phyloP scores from a whole-genome alignment of 2,888 invertebrate genomes.

The Sepioteuthis lessoniana region DNA sequence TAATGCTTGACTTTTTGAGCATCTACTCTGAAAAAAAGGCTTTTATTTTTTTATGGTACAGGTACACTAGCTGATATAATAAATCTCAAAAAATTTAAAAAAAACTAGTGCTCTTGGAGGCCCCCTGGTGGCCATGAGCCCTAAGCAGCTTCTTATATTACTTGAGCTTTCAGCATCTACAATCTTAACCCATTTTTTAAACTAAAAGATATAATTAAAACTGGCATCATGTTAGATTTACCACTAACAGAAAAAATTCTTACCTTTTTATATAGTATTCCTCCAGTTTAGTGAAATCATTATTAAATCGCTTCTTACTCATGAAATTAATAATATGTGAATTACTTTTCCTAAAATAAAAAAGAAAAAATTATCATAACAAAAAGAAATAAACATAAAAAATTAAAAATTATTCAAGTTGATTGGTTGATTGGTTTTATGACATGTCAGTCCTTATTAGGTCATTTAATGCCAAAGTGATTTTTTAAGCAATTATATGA shows the following conservation, averaged over 20 bases:
- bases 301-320: constrained; percentile 78
- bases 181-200: not conserved
- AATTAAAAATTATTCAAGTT: not conserved
- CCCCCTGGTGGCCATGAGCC: too few relatives aligned
- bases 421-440: too few relatives aligned
- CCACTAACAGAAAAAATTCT: constrained; percentile 50
- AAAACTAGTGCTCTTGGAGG: too few relatives aligned
- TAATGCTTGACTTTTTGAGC: too few relatives aligned
- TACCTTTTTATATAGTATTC: constrained; percentile 81
- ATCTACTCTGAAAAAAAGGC: too few relatives aligned
- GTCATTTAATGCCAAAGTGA: too few relatives aligned
- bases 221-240: not conserved
- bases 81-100: too few relatives aligned
- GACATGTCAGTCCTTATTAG: too few relatives aligned
- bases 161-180: not conserved
- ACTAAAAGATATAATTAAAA: not conserved
- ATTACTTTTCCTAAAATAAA: constrained; percentile 79
- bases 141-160: too few relatives aligned
- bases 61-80: too few relatives aligned
- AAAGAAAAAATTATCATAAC: not conserved
- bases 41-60: too few relatives aligned
- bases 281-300: constrained; percentile 80
- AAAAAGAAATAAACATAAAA: not conserved
- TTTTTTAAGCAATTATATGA: too few relatives aligned
- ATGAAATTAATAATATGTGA: constrained; percentile 81